A percentile compares a stretch with the other conserved stretches of the same genome.
These are phyloP conservation scores for Panagrolaimus sp. DNA, from an alignment of 1,140 invertebrate species.

Conservation along the genomic window DNA sequence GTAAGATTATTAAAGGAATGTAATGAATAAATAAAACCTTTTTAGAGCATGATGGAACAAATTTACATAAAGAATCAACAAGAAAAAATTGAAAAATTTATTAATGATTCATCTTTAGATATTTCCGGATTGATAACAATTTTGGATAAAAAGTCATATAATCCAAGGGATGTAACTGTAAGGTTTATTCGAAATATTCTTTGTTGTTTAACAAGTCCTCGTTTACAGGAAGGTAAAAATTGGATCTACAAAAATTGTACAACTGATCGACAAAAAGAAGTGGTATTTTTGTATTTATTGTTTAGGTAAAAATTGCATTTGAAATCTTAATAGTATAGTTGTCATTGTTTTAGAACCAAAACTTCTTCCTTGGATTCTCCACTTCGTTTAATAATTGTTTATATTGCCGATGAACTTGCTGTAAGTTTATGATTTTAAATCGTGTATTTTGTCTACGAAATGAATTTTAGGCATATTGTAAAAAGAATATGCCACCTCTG, in stretches of 20 bases:
- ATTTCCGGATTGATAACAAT: not conserved
- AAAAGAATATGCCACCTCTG: not conserved
- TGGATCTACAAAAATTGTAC: not conserved
- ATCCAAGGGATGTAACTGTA: not conserved
- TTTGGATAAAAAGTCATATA: not conserved
- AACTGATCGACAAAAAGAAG: not conserved
- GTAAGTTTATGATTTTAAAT: too few relatives aligned
- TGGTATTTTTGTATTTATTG: conserved; percentile 1
- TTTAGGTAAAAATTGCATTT: not conserved
- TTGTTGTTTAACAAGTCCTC: not conserved
- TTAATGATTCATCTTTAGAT: not conserved
- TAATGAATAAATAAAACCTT: not conserved
- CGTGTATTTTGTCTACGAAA: too few relatives aligned
- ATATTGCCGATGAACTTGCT: not conserved
- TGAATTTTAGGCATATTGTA: not conserved
- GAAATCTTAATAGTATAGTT: not conserved
- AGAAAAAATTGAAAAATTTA: not conserved
- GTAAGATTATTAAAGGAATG: not conserved
- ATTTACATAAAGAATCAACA: not conserved
- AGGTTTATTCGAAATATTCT: not conserved
- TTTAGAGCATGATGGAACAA: not conserved
- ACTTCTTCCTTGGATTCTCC: not conserved
- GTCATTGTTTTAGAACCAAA: not conserved
- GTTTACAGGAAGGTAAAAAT: not conserved
- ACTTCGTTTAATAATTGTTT: not conserved